Base-by-base conservation (phyloP, 2,113 vertebrate species). In the Rattus rattus region DNA sequence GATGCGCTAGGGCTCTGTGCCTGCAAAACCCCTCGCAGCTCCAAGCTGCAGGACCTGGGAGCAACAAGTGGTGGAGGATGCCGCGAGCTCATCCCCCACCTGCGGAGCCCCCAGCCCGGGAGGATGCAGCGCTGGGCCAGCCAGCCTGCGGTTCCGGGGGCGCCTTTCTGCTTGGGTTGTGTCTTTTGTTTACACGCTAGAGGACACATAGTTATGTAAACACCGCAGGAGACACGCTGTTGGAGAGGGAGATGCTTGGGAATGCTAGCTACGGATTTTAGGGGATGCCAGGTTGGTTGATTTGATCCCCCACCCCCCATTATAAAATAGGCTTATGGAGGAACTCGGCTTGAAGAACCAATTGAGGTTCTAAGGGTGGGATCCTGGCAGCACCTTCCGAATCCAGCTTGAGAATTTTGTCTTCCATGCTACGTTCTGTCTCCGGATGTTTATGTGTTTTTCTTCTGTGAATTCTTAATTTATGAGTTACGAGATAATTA, bases 181-280 rank as follows among this genome's bases (percentile, higher is more conserved):
- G 97, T 88, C 98, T 97, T 97, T 97, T 98, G 98, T 98, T 98
- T 97, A 98, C 98, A 97, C 96, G 95, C 94, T 93, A 97, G 97
- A 97, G 97, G 97, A 98, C 98, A 97, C 94, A 93, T 97, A 97
- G 97, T 98, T 98, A 98, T 97, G 96, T 98, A 98, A 98, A 98
- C 98, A 98, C 97, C 87, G 92, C 98, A 97, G 96, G 96, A 98
- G 90, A 96, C 96, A 95, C 81, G 92, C 91, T 67, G 94, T 88
- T 88, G 94, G 91, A 77, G 94, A 77, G 36, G 52, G 92, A 92
- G 87, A 39, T 92, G 59, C 65, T 54, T 49, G 33, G 70, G 73
- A 88, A 76, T 87, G 73, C 91, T 77, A 79, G 93, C 49, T 94
- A 70, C 69, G 75, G 39, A 17, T 92, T 92, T 92, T 36, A 77